phyloP scores from a whole-genome alignment of 1,140 invertebrate genomes.

The Bombus difficillimus region DNA sequence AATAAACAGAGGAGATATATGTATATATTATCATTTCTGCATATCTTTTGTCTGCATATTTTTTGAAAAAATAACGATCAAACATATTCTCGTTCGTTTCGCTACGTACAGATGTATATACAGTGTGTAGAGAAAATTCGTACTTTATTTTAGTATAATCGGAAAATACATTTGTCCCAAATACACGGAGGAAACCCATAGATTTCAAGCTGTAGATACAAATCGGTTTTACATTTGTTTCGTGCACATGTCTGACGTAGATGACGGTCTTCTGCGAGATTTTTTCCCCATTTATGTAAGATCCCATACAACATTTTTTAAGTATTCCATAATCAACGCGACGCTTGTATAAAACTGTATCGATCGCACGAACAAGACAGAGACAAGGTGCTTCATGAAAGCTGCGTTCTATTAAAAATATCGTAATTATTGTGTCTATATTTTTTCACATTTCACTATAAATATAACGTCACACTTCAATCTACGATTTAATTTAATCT shows the following conservation, averaged over 20 bases:
- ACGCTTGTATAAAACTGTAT: constrained; percentile 1
- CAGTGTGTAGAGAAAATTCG: background rate
- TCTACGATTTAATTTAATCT: background rate
- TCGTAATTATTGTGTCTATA: background rate
- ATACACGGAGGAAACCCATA: background rate
- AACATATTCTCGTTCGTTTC: background rate
- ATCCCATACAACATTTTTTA: constrained; percentile 10
- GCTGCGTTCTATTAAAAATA: background rate
- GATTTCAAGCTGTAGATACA: background rate
- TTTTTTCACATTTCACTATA: background rate
- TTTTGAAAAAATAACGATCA: background rate
- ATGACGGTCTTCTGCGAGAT: background rate
- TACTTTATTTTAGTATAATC: background rate
- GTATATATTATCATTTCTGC: background rate
- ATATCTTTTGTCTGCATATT: background rate
- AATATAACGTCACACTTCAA: background rate
- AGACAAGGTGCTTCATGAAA: background rate
- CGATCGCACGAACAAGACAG: constrained; percentile 4
- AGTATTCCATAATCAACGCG: background rate
- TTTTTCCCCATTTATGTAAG: background rate
- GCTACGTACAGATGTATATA: constrained; percentile 14
- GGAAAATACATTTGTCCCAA: background rate
- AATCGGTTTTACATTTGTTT: background rate
- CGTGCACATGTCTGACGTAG: background rate
- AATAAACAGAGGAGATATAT: background rate